Percentiles rank a stretch among this genome's conserved stretches.
Evolutionary conservation across 1,140 invertebrate species (phyloP).

Genomic region (Eueides isabella): DNA sequence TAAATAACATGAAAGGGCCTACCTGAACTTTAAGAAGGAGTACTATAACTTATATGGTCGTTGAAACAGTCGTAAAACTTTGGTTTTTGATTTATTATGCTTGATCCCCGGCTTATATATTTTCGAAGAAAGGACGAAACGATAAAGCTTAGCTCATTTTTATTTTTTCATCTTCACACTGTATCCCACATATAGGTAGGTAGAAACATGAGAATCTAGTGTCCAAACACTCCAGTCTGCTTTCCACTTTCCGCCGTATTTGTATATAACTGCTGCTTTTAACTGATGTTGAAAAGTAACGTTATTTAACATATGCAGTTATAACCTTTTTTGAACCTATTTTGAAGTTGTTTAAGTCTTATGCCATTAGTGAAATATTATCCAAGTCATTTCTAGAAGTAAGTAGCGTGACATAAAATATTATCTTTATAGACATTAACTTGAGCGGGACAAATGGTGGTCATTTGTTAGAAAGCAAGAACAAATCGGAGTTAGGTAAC

Average conservation of each 20-base stretch:
- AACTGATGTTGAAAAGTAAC: too few relatives aligned
- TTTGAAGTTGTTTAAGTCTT: too few relatives aligned
- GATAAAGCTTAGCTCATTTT: background rate
- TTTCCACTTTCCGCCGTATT: too few relatives aligned
- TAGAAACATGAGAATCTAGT: background rate
- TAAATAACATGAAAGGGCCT: background rate
- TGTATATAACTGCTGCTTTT: too few relatives aligned
- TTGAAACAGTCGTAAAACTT: background rate
- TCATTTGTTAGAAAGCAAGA: slow-evolving; percentile 9
- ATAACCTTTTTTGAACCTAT: too few relatives aligned
- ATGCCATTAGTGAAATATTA: too few relatives aligned
- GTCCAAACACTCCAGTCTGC: too few relatives aligned
- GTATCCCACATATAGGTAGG: too few relatives aligned
- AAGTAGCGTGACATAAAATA: too few relatives aligned
- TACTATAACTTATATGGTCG: background rate
- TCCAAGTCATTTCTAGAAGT: too few relatives aligned
- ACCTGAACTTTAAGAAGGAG: background rate
- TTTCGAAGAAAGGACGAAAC: background rate
- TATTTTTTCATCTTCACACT: too few relatives aligned
- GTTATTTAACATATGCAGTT: too few relatives aligned
- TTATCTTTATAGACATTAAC: background rate
- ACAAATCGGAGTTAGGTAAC: background rate
- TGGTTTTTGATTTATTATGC: background rate
- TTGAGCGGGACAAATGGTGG: background rate
- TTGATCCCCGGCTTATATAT: background rate